phyloP scores from a whole-genome alignment of 2,888 invertebrate species.

The Rhingia campestris region DNA sequence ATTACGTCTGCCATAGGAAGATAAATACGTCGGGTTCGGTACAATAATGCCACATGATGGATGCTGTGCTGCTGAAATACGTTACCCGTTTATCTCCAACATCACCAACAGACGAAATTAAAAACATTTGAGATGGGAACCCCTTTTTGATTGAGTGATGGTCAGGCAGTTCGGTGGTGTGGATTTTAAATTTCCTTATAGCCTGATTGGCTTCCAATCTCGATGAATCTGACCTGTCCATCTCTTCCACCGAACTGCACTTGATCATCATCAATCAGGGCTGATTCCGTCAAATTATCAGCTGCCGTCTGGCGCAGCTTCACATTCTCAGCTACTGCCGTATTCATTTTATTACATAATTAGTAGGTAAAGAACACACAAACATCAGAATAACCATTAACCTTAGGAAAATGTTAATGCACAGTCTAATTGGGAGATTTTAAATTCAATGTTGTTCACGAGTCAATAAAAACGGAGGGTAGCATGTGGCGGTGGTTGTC shows the following conservation, averaged over 20 bases:
- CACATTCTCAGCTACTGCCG: conserved; percentile 27
- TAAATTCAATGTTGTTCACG: conserved; percentile 52
- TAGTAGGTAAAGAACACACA: conserved; percentile 46
- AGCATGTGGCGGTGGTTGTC: conserved; percentile 32
- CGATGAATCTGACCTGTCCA: conserved; percentile 52
- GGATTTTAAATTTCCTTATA: conserved; percentile 50
- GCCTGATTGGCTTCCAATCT: conserved; percentile 30
- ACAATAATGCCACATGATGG: conserved; percentile 60
- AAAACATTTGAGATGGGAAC: conserved; percentile 54
- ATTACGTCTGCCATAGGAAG: conserved; percentile 37
- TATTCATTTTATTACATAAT: conserved; percentile 64
- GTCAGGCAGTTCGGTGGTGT: conserved; percentile 51
- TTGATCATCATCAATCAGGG: conserved; percentile 68
- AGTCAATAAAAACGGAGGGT: conserved; percentile 58
- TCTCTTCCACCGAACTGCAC: conserved; percentile 48
- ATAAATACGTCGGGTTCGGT: conserved; percentile 39
- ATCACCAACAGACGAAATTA: conserved; percentile 59
- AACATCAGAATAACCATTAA: conserved; percentile 41
- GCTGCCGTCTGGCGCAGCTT: conserved; percentile 26
- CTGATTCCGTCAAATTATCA: conserved; percentile 24
- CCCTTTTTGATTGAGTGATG: conserved; percentile 54
- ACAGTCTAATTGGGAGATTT: conserved; percentile 62
- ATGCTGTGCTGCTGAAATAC: conserved; percentile 61
- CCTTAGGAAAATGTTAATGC: conserved; percentile 61
- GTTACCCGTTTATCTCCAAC: conserved; percentile 49